Evolutionary conservation across 2,113 vertebrate species (phyloP), one percentile per base, ranked within the genome.

Genomic region (Alethe castanea): DNA sequence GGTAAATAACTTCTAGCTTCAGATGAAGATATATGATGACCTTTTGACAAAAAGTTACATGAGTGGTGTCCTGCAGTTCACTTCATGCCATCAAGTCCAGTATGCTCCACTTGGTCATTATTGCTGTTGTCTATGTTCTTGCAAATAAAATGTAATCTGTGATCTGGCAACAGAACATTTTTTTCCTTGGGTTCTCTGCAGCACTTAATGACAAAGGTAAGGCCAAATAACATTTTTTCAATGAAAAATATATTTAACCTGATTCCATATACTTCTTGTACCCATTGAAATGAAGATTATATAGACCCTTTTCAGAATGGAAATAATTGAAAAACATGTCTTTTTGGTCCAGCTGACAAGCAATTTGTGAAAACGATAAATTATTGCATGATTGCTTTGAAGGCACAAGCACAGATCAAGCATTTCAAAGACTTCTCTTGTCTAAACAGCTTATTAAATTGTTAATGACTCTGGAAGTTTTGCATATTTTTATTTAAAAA

Each of bases 401-500:
- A 94, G 53, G 33, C 64, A 77, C 23, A 84, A n/a, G 76, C 81
- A 95, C 86, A 96, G 92, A 97, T 95, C 81, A 92, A 96, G 77
- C 70, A 84, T 92, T 97, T 90, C 93, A 74, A 91, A 96, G 81
- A 64, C 50, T 97, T 88, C 53, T 96, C 95, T 93, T 97, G 81
- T 97, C 97, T 97, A 95, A 97, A 96, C 88, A 94, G 74, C 86
- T 97, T 97, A 97, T 95, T 94, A 94, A 96, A 94, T 80, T 92
- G 91, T 92, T 97, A 97, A 98, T 95, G 84, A 95, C 94, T 96
- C 85, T 93, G 70, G 70, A 93, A 96, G 93, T 95, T 94, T 88
- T 97, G 91, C 83, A 80, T 97, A 83, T 96, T 94, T 94, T 96
- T 97, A 94, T 96, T 96, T 95, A 95, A 97, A 97, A 97, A 90